phyloP scores from a whole-genome alignment of 2,113 vertebrate species.

The Aptenodytes forsteri region DNA sequence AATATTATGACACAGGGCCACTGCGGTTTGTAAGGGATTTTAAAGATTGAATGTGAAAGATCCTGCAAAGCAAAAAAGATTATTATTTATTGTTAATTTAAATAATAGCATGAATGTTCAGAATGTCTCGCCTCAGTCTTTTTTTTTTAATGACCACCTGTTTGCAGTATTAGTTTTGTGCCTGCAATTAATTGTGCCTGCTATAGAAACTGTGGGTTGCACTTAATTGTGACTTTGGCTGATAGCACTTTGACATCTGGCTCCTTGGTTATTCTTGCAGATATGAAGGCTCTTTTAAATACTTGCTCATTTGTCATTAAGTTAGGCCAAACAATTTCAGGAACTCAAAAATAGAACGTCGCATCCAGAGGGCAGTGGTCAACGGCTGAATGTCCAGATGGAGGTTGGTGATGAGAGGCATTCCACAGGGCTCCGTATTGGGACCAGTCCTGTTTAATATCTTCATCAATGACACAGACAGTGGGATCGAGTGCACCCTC shows the following conservation, averaged over 20 bases:
- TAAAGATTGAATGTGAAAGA: not conserved
- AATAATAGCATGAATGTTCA: not conserved
- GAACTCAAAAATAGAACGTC: not conserved
- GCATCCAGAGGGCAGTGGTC: too few species aligned
- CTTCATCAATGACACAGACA: too few species aligned
- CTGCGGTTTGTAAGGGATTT: not conserved
- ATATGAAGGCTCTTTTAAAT: slow-evolving; percentile 1
- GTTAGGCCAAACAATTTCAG: not conserved
- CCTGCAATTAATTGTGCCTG: slow-evolving; percentile 18
- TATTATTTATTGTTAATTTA: slow-evolving; percentile 22
- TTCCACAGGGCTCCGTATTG: too few species aligned
- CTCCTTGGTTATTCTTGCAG: slow-evolving; percentile 13
- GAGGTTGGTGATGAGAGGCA: too few species aligned
- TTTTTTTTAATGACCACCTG: not conserved
- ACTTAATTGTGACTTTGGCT: slow-evolving; percentile 35
- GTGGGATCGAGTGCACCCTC: too few species aligned
- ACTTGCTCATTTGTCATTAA: not conserved
- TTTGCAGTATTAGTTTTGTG: slow-evolving; percentile 18
- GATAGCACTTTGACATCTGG: slow-evolving; percentile 27
- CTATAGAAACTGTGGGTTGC: not conserved
- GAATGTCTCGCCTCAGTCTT: not conserved
- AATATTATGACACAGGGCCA: not conserved
- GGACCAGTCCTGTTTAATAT: too few species aligned
- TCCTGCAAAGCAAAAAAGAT: not conserved
- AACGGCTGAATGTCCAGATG: too few species aligned